These are phyloP conservation scores for Phasia obesa DNA, from an alignment of 2,888 invertebrate species.

Conservation along the genomic window DNA sequence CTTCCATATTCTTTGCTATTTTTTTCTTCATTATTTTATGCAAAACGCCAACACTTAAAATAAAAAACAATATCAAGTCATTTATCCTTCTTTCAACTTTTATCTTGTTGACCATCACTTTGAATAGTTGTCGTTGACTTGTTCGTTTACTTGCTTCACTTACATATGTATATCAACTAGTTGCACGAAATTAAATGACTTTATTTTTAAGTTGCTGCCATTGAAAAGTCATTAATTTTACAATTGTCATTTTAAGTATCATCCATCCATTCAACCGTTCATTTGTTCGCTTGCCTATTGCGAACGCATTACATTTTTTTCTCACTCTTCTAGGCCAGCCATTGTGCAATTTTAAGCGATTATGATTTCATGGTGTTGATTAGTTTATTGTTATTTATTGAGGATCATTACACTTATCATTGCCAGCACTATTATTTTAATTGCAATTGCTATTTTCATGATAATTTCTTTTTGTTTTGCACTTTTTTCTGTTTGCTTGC, in stretches of 20 bases:
- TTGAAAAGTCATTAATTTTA: slow-evolving; percentile 66
- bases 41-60: slow-evolving; percentile 30
- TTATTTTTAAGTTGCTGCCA: slow-evolving; percentile 40
- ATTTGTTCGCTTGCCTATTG: neutral
- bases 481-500: slow-evolving; percentile 9
- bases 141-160: slow-evolving; percentile 44
- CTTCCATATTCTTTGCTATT: neutral
- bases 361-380: slow-evolving; percentile 58
- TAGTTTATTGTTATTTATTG: slow-evolving; percentile 65
- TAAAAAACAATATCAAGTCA: slow-evolving; percentile 46
- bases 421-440: slow-evolving; percentile 39
- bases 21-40: slow-evolving; percentile 20
- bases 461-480: slow-evolving; percentile 41
- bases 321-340: neutral
- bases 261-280: slow-evolving; percentile 35
- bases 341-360: slow-evolving; percentile 51
- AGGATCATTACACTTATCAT: slow-evolving; percentile 59
- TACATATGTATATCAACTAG: slow-evolving; percentile 23
- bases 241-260: slow-evolving; percentile 57
- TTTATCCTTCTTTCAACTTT: slow-evolving; percentile 61
- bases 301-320: neutral
- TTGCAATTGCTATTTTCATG: slow-evolving; percentile 26
- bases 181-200: slow-evolving; percentile 2
- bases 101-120: slow-evolving; percentile 68
- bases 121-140: slow-evolving; percentile 54